phyloP scores from a whole-genome alignment of 2,113 vertebrate genomes.

The Gracilinanus agilis region DNA sequence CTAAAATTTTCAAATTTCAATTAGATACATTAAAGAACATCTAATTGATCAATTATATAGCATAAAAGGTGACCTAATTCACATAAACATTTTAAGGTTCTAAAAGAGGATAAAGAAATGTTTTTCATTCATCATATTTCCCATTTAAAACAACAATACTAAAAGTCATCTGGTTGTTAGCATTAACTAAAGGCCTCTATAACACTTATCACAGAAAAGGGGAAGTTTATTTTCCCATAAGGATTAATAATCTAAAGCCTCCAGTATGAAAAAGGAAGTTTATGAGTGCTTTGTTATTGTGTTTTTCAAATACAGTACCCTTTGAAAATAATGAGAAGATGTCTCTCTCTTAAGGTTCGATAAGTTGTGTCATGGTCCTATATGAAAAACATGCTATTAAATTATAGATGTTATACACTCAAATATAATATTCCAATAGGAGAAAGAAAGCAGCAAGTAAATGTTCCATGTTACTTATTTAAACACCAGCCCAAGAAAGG shows the following conservation, averaged over 20 bases:
- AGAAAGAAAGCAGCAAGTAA: background rate
- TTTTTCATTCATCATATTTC: slow-evolving; percentile 7
- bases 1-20: slow-evolving; percentile 41
- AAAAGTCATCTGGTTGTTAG: slow-evolving; percentile 42
- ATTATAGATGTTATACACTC: background rate
- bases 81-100: slow-evolving; percentile 17
- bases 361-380: background rate
- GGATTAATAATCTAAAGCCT: background rate
- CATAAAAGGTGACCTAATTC: slow-evolving; percentile 44
- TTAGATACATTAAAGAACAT: slow-evolving; percentile 38
- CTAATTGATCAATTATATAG: slow-evolving; percentile 51
- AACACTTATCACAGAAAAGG: background rate
- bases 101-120: background rate
- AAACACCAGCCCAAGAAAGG: background rate
- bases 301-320: background rate
- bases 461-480: background rate
- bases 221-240: background rate
- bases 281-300: slow-evolving; percentile 32
- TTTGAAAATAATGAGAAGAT: background rate
- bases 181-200: background rate
- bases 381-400: background rate
- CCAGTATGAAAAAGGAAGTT: slow-evolving; percentile 48
- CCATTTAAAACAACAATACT: slow-evolving; percentile 48
- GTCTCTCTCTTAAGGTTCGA: background rate
- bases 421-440: background rate